Evolutionary conservation across 1,140 invertebrate genomes (phyloP).

Genomic region (Pseudomyrmex gracilis): DNA sequence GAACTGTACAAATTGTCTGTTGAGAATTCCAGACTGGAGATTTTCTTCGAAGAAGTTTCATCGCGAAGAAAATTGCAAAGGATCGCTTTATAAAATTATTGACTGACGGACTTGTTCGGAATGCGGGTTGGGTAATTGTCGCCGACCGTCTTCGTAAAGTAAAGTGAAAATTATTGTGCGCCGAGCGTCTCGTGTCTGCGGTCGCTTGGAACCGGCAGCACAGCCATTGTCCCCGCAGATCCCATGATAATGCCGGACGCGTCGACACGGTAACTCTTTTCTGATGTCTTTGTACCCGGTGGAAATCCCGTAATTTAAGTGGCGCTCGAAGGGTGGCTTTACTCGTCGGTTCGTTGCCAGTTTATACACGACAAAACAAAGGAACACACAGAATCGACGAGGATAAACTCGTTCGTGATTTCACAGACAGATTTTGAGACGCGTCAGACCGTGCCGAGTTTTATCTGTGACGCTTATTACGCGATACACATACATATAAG

Average conservation of each 20-base stretch:
- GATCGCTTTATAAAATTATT: slow-evolving; percentile 25
- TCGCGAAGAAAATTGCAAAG: neutral
- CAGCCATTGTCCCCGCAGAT: slow-evolving; percentile 15
- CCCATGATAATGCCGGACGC: slow-evolving; percentile 31
- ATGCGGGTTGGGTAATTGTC: slow-evolving; percentile 23
- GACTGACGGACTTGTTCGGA: neutral
- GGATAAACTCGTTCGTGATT: slow-evolving; percentile 25
- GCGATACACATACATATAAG: neutral
- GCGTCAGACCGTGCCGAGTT: neutral
- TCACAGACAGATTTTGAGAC: neutral
- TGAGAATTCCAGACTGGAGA: neutral
- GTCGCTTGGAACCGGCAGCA: neutral
- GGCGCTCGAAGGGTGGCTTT: slow-evolving; percentile 23
- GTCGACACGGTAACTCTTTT: slow-evolving; percentile 3
- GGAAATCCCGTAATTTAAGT: slow-evolving; percentile 46
- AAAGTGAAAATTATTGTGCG: slow-evolving; percentile 51
- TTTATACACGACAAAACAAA: slow-evolving; percentile 15
- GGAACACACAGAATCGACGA: neutral
- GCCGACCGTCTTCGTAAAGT: neutral
- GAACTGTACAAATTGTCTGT: slow-evolving; percentile 31
- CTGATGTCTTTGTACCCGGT: slow-evolving; percentile 23
- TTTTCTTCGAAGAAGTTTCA: neutral
- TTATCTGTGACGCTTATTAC: neutral
- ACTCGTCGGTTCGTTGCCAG: slow-evolving; percentile 6
- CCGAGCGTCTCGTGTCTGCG: neutral